Base-by-base conservation (phyloP, 2,113 vertebrate species). In the Potamarius usumacintae region DNA sequence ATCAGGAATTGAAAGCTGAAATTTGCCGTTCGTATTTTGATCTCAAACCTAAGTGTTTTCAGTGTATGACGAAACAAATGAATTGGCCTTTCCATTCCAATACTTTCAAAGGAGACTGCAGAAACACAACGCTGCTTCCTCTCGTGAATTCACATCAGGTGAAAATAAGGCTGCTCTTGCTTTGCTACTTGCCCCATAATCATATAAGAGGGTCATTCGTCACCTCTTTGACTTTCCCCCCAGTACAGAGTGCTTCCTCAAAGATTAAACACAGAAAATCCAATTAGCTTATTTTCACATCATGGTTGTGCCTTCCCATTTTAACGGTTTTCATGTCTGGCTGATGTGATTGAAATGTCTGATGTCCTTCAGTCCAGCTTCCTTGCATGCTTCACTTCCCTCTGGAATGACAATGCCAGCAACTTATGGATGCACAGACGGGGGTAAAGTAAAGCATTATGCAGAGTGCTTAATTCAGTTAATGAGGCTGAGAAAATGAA, bases 241-340 rank as follows among this genome's bases (percentile, higher is more conserved):
- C 4, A 86, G 86, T 34, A 79, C 62, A 53, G 34, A 79, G 82
- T 72, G 91, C 91, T 91, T 89, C 81, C 80, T 88, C 81, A 88
- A 88, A 90, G 63, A 89, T 88, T 25, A 86, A 94, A 92, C 65
- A 88, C 87, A 87, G 89, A 65, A 89, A 89, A 93, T 89, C 89
- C 88, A 93, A 94, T 94, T 93, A 94, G 85, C 87, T 93, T 92
- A 92, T 94, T 93, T 92, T 94, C 89, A 88, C 91, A 87, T 92
- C 63, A 74, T 48, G 65, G 58, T 17, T 85, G 52, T 50, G 58
- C 63, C 62, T 77, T 76, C 82, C 74, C 80, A 72, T 60, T 80
- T 69, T 67, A 30, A 89, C 89, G 92, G 91, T 92, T 93, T 91
- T 88, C 90, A 92, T 94, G 90, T 92, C 92, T 93, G 86, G 86